Evolutionary conservation across 2,797 vertebrate species (phyloP), one percentile per base, ranked within the genome.

Genomic region (Pempheris klunzingeri): DNA sequence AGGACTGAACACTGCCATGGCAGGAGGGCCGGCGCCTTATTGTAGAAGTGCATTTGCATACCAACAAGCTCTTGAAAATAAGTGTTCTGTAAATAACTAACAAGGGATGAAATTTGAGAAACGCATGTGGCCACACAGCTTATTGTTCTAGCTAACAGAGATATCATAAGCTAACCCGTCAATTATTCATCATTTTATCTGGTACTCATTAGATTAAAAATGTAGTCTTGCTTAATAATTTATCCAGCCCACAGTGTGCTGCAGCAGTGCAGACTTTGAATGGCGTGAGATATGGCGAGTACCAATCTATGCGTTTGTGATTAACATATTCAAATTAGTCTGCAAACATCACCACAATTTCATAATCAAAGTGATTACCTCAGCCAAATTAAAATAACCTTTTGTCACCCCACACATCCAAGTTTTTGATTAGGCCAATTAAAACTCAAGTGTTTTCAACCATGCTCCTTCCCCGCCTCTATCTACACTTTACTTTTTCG

Each of bases 391-490:
- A 63, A 85, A 91, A 86, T 81, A 86, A 90, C 86, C 89, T 86
- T 90, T 91, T 90, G 87, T 93, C 87, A 86, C 90, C 71, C 61
- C 76, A 89, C 90, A 92, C 79, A 88, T 92, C 72, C 43, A 83
- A 44, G 78, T 81, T 87, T 92, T 77, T 92, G 92, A 94, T 94
- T 90, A 93, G 86, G 71, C 85, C 87, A 87, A 94, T 95, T 94
- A 90, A 92, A 90, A 85, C 81, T 90, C 46, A 80, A 93, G 90
- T 92, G 76, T 90, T 86, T 77, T 82, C 46, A 55, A 64, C 71
- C 18, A 12, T 53, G 68, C 78, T 76, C 63, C 52, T 54, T 77
- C 44, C 3, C 43, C 49, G 66, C 59, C 5, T 81, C 69, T 24
- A 26, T 69, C 77, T 71, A 63, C 63, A 43, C 52, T 39, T 74